Percentiles rank a stretch among this genome's conserved stretches.
These are phyloP conservation scores for Allacma fusca DNA, from an alignment of 2,888 invertebrate genomes.

Conservation along the genomic window DNA sequence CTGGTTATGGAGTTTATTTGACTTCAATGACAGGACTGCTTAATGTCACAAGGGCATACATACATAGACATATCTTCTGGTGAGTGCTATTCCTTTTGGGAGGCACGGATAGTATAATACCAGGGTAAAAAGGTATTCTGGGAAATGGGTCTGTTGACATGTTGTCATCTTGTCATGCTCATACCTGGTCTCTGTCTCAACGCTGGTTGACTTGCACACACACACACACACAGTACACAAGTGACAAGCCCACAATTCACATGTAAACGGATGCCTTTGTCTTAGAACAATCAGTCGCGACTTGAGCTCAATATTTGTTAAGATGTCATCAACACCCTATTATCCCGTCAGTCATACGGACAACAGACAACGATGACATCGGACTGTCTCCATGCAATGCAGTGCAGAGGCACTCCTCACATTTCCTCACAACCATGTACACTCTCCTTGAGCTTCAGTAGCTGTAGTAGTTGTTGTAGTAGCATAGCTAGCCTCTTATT, in stretches of 20 bases:
- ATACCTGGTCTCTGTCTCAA: constrained; percentile 37
- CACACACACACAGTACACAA: neutral
- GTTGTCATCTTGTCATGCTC: constrained; percentile 45
- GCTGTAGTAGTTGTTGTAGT: too few relatives aligned
- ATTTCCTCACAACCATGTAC: too few relatives aligned
- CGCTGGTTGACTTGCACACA: neutral
- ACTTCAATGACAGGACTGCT: too few relatives aligned
- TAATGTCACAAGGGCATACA: too few relatives aligned
- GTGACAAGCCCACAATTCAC: constrained; percentile 50
- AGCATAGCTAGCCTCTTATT: neutral
- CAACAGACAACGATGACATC: constrained; percentile 30
- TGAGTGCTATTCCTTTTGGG: too few relatives aligned
- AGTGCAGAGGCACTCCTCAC: neutral
- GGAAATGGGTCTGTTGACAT: constrained; percentile 34
- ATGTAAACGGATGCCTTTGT: constrained; percentile 53
- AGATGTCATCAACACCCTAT: constrained; percentile 60
- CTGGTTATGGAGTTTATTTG: too few relatives aligned
- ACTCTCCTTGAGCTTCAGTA: too few relatives aligned
- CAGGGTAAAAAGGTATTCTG: neutral
- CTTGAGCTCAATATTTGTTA: constrained; percentile 56
- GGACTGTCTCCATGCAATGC: constrained; percentile 8
- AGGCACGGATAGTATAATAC: neutral
- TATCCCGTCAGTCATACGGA: constrained; percentile 57
- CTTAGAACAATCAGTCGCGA: constrained; percentile 50
- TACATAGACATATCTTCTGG: too few relatives aligned